Evolutionary conservation across 1,140 invertebrate genomes (phyloP).

Genomic region (Physella acuta): DNA sequence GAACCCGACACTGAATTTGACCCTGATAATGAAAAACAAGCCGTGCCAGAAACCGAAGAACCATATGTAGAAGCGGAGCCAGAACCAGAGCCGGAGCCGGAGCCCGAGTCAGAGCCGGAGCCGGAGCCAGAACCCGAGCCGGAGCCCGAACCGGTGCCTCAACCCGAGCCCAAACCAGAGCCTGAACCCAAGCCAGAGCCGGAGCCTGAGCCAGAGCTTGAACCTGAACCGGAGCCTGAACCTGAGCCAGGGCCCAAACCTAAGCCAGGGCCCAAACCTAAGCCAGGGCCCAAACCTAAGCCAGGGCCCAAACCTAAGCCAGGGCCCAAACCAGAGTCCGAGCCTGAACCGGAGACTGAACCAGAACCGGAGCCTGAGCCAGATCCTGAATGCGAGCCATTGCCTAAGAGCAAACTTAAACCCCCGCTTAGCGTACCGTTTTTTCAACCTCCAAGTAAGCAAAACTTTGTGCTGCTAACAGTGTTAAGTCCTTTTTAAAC

Average conservation of each 20-base stretch:
- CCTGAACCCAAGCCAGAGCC: conserved; percentile 23
- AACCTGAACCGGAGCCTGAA: conserved; percentile 29
- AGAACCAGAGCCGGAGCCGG: background rate
- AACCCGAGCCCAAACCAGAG: conserved; percentile 30
- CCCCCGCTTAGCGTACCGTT: too few relatives aligned
- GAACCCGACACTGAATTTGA: background rate
- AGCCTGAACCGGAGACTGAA: background rate
- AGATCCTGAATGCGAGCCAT: background rate
- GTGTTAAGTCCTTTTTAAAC: too few relatives aligned
- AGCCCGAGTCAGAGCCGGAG: background rate
- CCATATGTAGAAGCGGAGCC: background rate
- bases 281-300: background rate
- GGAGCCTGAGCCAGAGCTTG: conserved; percentile 29
- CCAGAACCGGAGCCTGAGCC: background rate
- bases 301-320: conserved; percentile 22
- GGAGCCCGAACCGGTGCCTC: conserved; percentile 28
- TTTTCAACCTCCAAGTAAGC: too few relatives aligned
- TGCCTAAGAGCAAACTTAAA: background rate
- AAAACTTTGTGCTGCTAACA: too few relatives aligned
- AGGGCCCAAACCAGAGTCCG: conserved; percentile 2
- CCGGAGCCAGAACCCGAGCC: conserved; percentile 1
- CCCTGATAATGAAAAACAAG: background rate
- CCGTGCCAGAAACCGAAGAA: background rate
- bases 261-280: background rate
- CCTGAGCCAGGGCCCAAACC: conserved; percentile 25